Evolutionary conservation across 2,113 vertebrate genomes (phyloP), one percentile per base, ranked within the genome.

Genomic region (Poeciliopsis occidentalis): DNA sequence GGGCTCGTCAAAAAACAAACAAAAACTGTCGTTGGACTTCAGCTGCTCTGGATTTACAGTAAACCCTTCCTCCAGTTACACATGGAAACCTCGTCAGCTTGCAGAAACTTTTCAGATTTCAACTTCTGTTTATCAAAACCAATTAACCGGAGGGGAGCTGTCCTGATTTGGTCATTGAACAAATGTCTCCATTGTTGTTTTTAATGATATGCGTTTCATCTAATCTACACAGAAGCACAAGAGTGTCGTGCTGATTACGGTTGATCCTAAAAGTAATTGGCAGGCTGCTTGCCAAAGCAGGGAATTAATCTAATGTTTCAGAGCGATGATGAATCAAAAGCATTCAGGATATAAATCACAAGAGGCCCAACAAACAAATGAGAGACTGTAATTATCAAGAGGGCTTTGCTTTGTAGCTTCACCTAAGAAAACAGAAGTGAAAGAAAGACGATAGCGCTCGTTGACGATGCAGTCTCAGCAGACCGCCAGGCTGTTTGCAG

Each of bases 181-280:
- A 71, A n/a, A 47, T 26, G 27, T 26, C 66, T 57, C 74, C 44
- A 61, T 82, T 80, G 83, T 83, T 76, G 70, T 27, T 60, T 77
- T 84, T 76, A 86, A 90, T 87, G 75, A 87, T 51, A 82, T 68
- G 72, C 80, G 76, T 37, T 83, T 87, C 88, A 81, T 88, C 80
- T 82, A 71, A 85, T 90, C 79, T 72, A 54, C 79, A 81, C 80
- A 81, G 72, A 54, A 86, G 81, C 83, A 72, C 82, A 71, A 78
- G 81, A 86, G 83, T 72, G 79, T 60, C 79, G 77, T 64, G 73
- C 85, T 92, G 89, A 92, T 92, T 85, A 85, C 8, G 60, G 69
- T 51, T 80, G 88, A 91, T 85, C 88, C 82, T 85, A 82, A 87
- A 87, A 88, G 75, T 90, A 90, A 91, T 88, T 84, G 85, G 77